Evolutionary conservation across 2,113 vertebrate genomes (phyloP).

Genomic region (Noturus placidus): DNA sequence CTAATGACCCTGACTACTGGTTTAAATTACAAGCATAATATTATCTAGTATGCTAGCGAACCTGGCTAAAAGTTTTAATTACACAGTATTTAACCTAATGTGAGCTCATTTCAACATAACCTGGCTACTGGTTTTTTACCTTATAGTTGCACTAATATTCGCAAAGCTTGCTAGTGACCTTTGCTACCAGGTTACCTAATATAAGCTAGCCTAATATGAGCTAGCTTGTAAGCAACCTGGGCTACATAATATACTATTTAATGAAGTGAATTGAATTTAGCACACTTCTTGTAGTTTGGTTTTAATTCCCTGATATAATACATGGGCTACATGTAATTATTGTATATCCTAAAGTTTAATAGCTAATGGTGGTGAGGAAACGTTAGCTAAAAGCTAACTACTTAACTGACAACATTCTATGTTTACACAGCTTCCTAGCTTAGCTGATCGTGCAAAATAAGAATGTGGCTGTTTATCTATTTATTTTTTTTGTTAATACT

Average conservation of each 20-base stretch:
- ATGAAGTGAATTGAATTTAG: no score
- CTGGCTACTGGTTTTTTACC: neutral
- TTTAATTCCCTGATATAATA: neutral
- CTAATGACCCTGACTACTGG: neutral
- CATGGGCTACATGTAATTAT: neutral
- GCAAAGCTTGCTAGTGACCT: neutral
- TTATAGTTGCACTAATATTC: neutral
- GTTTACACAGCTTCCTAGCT: neutral
- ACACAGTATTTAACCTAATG: neutral
- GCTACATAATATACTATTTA: neutral
- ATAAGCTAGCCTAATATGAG: neutral
- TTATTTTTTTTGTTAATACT: neutral
- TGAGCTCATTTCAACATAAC: neutral
- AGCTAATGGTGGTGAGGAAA: neutral
- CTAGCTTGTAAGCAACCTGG: neutral
- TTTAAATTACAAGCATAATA: neutral
- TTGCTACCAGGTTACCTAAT: neutral
- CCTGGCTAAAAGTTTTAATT: neutral
- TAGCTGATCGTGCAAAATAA: neutral
- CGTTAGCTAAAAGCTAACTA: neutral
- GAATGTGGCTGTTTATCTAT: neutral
- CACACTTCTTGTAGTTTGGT: neutral
- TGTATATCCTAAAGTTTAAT: neutral
- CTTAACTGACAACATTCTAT: neutral
- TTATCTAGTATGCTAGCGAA: neutral